Evolutionary conservation across 2,888 invertebrate species (phyloP), one percentile per base, ranked within the genome.

Genomic region (Tuberolachnus salignus): DNA sequence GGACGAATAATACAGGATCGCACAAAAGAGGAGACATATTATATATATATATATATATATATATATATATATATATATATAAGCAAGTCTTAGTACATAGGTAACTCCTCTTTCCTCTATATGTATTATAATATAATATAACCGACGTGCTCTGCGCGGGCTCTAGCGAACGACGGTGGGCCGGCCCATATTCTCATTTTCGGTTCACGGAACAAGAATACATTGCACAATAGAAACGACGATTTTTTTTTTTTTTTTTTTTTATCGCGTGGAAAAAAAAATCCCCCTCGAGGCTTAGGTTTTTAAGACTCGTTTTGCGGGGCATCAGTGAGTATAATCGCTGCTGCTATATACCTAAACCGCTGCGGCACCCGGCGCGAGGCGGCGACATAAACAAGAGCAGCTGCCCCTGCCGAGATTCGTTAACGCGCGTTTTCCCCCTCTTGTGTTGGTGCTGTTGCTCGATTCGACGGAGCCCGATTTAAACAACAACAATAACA

Each of bases 201-300:
- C 78, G 67, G 78, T 69, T 78, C 69, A 67, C 57, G 51, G 51
- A 69, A 78, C 78, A 51, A 69, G 78, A 69, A 69, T n/a, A 44
- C 42, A n/a, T 49, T 57, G 34, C 67, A 78, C 78, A 78, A 78
- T 78, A 21, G 59, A 78, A 67, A 75, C 57, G 6, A 21, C 14
- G 13, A 14, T 66, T 59, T 75, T 75, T 75, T 57, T 75, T 57
- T 34, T 34, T 34, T 34, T 34, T 34, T 34, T 34, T 34, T 34
- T 34, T 34, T 34, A 4, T 6, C 34, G 6, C 34, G 34, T 49
- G 51, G 46, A 26, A 67, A 75, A 69, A 64, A 73, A 42, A 42
- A 69, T 42, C 67, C 75, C 78, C 69, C 69, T 59, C 26, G 66
- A 55, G 55, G 19, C 26, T 14, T 21, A 55, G 46, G 59, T 69